phyloP scores from a whole-genome alignment of 2,888 invertebrate genomes.

The Lasius fuliginosus region DNA sequence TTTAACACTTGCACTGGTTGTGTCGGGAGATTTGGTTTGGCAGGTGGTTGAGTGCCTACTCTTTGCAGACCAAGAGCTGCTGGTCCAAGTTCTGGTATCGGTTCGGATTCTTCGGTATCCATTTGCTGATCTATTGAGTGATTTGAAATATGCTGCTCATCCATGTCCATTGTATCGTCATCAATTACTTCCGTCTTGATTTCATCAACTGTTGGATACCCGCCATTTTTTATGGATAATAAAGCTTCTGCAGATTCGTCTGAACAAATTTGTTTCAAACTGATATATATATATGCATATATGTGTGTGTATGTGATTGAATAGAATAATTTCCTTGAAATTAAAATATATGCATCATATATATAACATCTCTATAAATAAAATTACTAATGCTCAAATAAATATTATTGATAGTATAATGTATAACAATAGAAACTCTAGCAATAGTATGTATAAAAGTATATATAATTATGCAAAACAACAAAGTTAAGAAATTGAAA shows the following conservation, averaged over 20 bases:
- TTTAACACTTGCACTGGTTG: slow-evolving; percentile 94
- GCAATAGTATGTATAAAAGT: background rate
- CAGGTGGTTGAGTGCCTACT: slow-evolving; percentile 92
- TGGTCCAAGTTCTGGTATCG: slow-evolving; percentile 91
- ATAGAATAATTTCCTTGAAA: too few species aligned
- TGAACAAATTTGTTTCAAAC: slow-evolving; percentile 73
- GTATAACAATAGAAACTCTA: background rate
- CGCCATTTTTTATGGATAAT: slow-evolving; percentile 88
- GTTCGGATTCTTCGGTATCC: slow-evolving; percentile 90
- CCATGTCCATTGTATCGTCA: slow-evolving; percentile 89
- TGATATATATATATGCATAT: slow-evolving; percentile 17
- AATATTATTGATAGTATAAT: background rate
- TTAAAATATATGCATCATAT: slow-evolving; percentile 15
- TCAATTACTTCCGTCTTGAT: slow-evolving; percentile 80
- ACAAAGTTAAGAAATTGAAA: background rate
- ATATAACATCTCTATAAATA: background rate
- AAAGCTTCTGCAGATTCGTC: slow-evolving; percentile 88
- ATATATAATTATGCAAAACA: background rate
- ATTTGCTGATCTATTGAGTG: slow-evolving; percentile 82
- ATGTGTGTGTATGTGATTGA: background rate
- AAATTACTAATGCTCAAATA: background rate
- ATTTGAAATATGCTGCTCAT: slow-evolving; percentile 86
- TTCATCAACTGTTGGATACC: slow-evolving; percentile 82
- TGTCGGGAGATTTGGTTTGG: slow-evolving; percentile 90
- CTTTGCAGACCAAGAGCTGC: slow-evolving; percentile 93